These are phyloP conservation scores for Buathra laborator DNA, from an alignment of 2,888 invertebrate genomes.

Conservation along the genomic window DNA sequence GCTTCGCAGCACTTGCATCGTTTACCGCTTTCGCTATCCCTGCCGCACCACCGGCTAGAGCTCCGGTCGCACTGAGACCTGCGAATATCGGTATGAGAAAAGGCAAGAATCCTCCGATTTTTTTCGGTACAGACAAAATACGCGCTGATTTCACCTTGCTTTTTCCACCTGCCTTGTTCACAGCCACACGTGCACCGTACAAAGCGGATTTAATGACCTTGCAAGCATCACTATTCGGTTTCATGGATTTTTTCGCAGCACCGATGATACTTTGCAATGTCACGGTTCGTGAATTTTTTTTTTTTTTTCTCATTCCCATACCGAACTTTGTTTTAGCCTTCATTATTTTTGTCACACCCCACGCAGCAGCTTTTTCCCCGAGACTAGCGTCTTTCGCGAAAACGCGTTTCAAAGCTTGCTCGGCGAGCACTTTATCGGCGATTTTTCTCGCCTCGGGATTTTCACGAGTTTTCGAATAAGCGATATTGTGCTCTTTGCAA, in stretches of 20 bases:
- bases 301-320: no score
- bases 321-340: no score
- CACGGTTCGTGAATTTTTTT: background rate
- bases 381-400: slow-evolving; percentile 71
- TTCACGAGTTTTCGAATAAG: slow-evolving; percentile 11
- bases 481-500: no score
- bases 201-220: slow-evolving; percentile 54
- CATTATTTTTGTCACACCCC: no score
- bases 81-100: no score
- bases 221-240: background rate
- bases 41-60: slow-evolving; percentile 79
- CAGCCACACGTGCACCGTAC: slow-evolving; percentile 54
- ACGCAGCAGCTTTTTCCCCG: no score
- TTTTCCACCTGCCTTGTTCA: no score
- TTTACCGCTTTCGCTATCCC: slow-evolving; percentile 80
- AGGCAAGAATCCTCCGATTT: no score
- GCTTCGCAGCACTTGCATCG: slow-evolving; percentile 64
- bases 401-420: slow-evolving; percentile 77
- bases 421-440: slow-evolving; percentile 80
- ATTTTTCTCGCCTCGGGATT: slow-evolving; percentile 72
- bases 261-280: slow-evolving; percentile 38
- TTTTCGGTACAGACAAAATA: no score
- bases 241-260: slow-evolving; percentile 60
- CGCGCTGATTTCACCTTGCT: no score
- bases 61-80: slow-evolving; percentile 74